Conservation (phyloP, 2,888 invertebrate genomes). For the Philonicus albiceps region DNA sequence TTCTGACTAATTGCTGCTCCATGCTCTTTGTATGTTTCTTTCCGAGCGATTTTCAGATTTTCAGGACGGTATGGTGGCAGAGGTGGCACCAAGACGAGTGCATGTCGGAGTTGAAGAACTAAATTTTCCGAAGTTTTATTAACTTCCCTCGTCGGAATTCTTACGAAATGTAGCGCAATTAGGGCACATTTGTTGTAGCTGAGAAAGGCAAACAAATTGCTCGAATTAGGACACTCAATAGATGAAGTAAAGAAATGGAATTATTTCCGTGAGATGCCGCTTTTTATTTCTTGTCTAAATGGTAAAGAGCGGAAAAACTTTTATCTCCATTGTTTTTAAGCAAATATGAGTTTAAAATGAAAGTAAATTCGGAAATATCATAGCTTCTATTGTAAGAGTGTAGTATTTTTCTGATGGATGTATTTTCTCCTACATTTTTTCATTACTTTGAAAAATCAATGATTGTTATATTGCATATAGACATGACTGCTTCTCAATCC, state of each 20-base stretch:
- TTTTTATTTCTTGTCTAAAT: neutral
- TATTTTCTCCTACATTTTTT: too few species aligned
- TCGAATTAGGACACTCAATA: neutral
- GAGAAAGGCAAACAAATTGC: neutral
- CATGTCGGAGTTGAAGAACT: neutral
- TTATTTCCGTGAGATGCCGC: neutral
- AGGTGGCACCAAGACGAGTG: neutral
- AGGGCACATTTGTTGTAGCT: neutral
- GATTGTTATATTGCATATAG: neutral
- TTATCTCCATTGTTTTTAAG: neutral
- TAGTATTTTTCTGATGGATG: too few species aligned
- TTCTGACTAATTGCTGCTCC: slow-evolving; percentile 3
- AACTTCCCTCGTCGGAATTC: neutral
- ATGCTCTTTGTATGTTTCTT: neutral
- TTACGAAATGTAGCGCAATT: neutral
- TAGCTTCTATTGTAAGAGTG: neutral
- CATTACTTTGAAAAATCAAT: neutral
- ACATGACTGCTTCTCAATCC: too few species aligned
- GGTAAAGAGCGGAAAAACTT: neutral
- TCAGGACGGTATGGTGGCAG: neutral
- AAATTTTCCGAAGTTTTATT: neutral
- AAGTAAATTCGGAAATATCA: neutral
- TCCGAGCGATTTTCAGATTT: neutral
- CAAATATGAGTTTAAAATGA: neutral
- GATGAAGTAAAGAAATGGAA: neutral